Percentiles rank a stretch among this genome's conserved stretches.
These are phyloP conservation scores for Entomobrya proxima DNA, from an alignment of 2,888 invertebrate genomes.

Conservation along the genomic window DNA sequence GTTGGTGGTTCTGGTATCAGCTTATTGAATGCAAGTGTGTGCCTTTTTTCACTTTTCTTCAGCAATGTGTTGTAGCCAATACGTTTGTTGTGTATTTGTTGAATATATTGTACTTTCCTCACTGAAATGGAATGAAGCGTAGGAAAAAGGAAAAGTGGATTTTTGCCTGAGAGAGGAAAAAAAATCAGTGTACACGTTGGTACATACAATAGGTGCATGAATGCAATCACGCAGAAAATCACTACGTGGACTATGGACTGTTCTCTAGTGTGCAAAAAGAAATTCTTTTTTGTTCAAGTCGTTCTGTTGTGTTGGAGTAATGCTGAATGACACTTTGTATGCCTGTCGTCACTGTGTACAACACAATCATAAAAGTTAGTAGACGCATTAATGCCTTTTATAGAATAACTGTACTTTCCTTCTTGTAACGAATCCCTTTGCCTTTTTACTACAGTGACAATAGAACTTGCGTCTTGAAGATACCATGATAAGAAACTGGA, in stretches of 20 bases:
- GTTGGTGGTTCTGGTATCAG: background rate
- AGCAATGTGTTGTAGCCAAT: no score
- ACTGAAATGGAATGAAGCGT: slow-evolving; percentile 9
- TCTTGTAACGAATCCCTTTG: background rate
- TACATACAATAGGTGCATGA: slow-evolving; percentile 49
- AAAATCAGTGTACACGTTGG: background rate
- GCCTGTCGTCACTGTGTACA: background rate
- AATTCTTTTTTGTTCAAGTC: background rate
- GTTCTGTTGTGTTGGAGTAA: background rate
- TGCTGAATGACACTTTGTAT: background rate
- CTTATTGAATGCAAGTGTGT: background rate
- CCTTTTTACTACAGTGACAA: background rate
- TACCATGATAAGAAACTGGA: no score
- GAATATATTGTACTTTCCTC: background rate
- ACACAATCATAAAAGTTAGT: background rate
- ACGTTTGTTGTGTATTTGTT: no score
- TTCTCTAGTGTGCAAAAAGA: background rate
- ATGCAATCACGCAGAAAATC: slow-evolving; percentile 65
- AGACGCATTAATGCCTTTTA: background rate
- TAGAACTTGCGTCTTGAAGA: background rate
- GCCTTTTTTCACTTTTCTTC: background rate
- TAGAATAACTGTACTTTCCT: background rate
- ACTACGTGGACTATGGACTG: slow-evolving; percentile 30
- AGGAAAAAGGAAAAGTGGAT: slow-evolving; percentile 36
- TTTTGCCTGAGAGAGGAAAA: slow-evolving; percentile 11